A percentile compares a stretch with the other conserved stretches of the same genome.
phyloP scores from a whole-genome alignment of 2,888 invertebrate species.

The Nomada lathburiana region DNA sequence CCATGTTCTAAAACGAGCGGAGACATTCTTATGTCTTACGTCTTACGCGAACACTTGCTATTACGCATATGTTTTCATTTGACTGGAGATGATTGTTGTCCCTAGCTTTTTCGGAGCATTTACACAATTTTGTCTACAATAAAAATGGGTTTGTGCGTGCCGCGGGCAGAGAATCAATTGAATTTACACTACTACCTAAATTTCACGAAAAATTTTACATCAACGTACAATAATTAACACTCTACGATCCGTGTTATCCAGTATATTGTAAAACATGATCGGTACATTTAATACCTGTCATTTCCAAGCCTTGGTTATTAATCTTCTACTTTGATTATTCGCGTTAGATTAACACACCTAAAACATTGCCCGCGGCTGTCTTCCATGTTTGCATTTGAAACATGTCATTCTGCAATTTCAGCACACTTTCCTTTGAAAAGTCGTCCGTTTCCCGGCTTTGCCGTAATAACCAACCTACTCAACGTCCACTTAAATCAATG shows the following conservation, averaged over 20 bases:
- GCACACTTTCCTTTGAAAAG: not conserved
- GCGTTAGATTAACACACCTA: not conserved
- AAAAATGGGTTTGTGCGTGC: too few species aligned
- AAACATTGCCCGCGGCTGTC: not conserved
- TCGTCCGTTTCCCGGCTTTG: not conserved
- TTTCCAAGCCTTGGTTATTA: not conserved
- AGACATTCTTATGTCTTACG: too few species aligned
- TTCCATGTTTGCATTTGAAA: not conserved
- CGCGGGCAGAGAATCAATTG: too few species aligned
- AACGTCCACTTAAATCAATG: constrained; percentile 4
- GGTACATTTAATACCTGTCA: not conserved
- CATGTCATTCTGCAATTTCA: not conserved
- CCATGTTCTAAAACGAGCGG: too few species aligned
- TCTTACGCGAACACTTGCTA: too few species aligned
- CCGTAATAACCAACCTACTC: not conserved
- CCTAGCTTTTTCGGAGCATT: too few species aligned
- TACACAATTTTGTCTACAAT: too few species aligned
- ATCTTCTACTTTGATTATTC: not conserved
- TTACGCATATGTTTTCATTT: too few species aligned
- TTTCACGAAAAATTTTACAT: too few species aligned
- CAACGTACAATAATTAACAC: not conserved
- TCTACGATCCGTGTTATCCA: not conserved
- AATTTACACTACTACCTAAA: too few species aligned
- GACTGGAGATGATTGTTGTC: too few species aligned
- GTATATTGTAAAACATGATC: not conserved